These are phyloP conservation scores for Nezara viridula DNA, from an alignment of 2,888 invertebrate species.

Conservation along the genomic window DNA sequence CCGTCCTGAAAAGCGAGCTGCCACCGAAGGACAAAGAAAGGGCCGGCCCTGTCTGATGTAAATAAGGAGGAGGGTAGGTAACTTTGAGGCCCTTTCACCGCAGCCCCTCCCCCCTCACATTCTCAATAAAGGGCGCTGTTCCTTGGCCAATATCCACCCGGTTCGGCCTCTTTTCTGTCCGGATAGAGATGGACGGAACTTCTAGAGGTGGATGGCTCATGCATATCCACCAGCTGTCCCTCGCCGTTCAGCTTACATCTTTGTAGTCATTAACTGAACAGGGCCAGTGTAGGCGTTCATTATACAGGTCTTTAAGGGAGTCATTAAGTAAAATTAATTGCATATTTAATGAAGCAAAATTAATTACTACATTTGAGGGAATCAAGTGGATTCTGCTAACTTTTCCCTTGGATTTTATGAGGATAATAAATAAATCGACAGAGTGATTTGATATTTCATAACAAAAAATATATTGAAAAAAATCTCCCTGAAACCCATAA, in stretches of 20 bases:
- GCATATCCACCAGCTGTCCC: background rate
- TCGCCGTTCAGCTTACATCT: background rate
- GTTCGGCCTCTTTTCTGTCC: background rate
- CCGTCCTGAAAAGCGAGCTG: background rate
- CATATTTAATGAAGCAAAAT: too few relatives aligned
- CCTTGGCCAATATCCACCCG: background rate
- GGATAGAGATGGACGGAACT: background rate
- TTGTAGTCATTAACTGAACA: too few relatives aligned
- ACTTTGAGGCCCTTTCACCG: background rate
- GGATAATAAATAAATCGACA: too few relatives aligned
- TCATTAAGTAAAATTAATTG: too few relatives aligned
- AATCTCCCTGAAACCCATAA: too few relatives aligned
- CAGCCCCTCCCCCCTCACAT: background rate
- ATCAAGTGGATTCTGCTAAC: too few relatives aligned
- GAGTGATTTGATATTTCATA: too few relatives aligned
- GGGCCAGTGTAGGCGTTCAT: too few relatives aligned
- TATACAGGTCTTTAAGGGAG: too few relatives aligned
- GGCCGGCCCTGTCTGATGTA: background rate
- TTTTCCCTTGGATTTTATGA: too few relatives aligned
- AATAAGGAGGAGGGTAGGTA: background rate
- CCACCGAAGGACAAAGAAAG: constrained; percentile 1
- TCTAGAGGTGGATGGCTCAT: background rate
- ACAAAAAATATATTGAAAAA: too few relatives aligned
- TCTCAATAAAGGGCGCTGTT: background rate
- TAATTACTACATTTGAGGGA: too few relatives aligned